Evolutionary conservation across 2,797 vertebrate species (phyloP).

Genomic region (Carapus acus): DNA sequence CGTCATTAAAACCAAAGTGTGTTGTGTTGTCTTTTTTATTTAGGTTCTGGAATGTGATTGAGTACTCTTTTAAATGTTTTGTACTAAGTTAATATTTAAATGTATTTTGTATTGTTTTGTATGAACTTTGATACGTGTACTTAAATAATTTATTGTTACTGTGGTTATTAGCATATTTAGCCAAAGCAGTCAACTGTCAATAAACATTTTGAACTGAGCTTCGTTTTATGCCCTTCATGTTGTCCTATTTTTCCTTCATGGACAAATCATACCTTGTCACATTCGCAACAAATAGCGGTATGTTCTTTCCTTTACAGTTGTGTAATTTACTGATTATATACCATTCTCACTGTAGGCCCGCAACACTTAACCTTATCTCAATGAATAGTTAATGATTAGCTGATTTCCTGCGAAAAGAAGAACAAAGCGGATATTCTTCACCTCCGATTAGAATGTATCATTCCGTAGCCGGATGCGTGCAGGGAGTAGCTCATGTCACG

Average conservation of each 20-base stretch:
- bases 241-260: neutral
- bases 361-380: too few species aligned
- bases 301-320: too few species aligned
- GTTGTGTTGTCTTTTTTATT: conserved; percentile 28
- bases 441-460: neutral
- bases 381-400: conserved; percentile 3
- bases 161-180: conserved; percentile 35
- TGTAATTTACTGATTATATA: too few species aligned
- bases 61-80: conserved; percentile 38
- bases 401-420: neutral
- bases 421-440: neutral
- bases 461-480: neutral
- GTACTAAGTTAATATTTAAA: conserved; percentile 67
- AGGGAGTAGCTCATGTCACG: neutral
- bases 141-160: conserved; percentile 61
- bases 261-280: too few species aligned
- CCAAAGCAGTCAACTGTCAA: conserved; percentile 41
- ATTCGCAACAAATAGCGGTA: neutral
- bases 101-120: conserved; percentile 52
- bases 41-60: conserved; percentile 7
- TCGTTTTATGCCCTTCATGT: neutral
- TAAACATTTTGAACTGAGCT: conserved; percentile 53
- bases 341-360: too few species aligned
- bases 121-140: conserved; percentile 23
- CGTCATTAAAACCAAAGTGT: conserved; percentile 9